Base-by-base conservation (phyloP, 2,113 vertebrate genomes). In the Calypte anna region DNA sequence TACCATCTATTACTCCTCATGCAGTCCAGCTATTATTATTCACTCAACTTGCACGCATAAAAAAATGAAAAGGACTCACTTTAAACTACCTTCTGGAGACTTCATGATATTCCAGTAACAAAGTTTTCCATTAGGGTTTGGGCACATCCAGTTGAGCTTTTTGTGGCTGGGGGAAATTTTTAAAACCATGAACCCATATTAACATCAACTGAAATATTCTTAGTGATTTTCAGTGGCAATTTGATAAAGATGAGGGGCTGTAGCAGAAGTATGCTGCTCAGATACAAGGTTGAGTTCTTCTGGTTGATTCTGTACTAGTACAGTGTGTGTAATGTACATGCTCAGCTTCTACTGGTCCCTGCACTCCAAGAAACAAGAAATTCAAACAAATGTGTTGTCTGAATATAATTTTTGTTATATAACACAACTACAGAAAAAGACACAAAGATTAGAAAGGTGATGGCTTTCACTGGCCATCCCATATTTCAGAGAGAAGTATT, bases 1-100 rank as follows among this genome's bases (percentile, higher is more conserved):
- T 75, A 61, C 20, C 48, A 68, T 59, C 88, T 95, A 95, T 84
- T 70, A 70, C 16, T 83, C 88, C 82, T 96, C 51, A 82, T 53
- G 40, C 53, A 89, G 61, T 86, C 88, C 55, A 59, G 33, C 30
- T 59, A 3, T 82, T 92, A 48, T 86, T 27, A 61, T 24, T 81
- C 68, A 76, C 31, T 74, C 76, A 87, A 57, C 53, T 78, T 85
- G 40, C 30, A 91, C 51, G 18, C 18, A 17, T 38, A 55, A 14
- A 22, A 94, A 91, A 83, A 58, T n/a, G 79, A 44, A 79, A 77
- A 82, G 24, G 17, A 63, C 40, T 67, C 43, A 38, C n/a, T 53
- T 75, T 64, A 74, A 67, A 76, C 67, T 57, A 20, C 64, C 38
- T 80, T 80, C 25, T 58, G 73, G 69, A 79, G 78, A 68, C 23